Percentiles rank a stretch among this genome's conserved stretches.
Evolutionary conservation across 2,888 invertebrate species (phyloP).

Genomic region (Lottia scabra): DNA sequence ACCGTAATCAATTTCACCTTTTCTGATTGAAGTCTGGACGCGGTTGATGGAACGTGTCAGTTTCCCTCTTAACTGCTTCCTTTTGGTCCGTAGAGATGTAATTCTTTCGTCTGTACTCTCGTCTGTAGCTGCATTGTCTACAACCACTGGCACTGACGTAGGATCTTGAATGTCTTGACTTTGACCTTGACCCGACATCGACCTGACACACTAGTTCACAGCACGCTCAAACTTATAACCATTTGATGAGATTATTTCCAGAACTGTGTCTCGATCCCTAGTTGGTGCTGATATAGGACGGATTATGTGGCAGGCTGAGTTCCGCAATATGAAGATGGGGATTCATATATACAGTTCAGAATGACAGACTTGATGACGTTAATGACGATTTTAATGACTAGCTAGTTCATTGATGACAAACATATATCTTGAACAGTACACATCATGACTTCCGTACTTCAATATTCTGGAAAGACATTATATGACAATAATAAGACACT

Average conservation of each 20-base stretch:
- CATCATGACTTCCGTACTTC: too few species aligned
- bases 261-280: background rate
- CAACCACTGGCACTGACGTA: background rate
- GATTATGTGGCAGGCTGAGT: background rate
- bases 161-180: background rate
- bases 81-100: background rate
- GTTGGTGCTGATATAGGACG: background rate
- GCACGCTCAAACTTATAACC: background rate
- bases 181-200: slow-evolving; percentile 2
- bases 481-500: too few species aligned
- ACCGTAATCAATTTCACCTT: background rate
- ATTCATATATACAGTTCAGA: too few species aligned
- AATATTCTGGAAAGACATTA: background rate
- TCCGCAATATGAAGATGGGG: background rate
- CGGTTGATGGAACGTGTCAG: background rate
- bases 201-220: background rate
- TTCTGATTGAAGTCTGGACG: background rate
- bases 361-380: too few species aligned
- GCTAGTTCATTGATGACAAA: too few species aligned
- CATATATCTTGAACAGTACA: too few species aligned
- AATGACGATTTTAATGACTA: too few species aligned
- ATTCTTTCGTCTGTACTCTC: background rate
- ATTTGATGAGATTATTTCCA: background rate
- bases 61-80: background rate
- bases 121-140: background rate